phyloP scores from a whole-genome alignment of 2,113 vertebrate genomes.

The Rhinoptilus africanus region DNA sequence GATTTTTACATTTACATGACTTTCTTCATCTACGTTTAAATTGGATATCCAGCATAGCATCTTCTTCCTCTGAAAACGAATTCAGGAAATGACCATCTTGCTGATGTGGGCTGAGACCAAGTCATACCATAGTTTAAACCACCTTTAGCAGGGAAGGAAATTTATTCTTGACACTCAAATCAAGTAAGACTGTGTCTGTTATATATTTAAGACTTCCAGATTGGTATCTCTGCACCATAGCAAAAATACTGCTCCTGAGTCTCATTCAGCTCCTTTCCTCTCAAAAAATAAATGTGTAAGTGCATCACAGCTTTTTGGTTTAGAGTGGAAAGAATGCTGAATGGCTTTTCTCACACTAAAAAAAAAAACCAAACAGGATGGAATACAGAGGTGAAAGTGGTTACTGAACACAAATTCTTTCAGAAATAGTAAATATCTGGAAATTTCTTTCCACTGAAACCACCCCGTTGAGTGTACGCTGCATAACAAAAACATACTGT shows the following conservation, averaged over 20 bases:
- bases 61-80: not conserved
- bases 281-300: not conserved
- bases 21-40: not conserved
- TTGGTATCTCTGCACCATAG: not conserved
- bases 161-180: not conserved
- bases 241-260: not conserved
- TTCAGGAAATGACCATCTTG: not conserved
- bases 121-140: not conserved
- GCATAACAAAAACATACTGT: not conserved
- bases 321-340: conserved; percentile 6
- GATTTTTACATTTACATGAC: not conserved
- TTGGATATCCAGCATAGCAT: not conserved
- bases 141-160: not conserved
- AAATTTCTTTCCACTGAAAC: not conserved
- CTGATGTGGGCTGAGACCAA: not conserved
- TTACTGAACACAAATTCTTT: not conserved
- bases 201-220: not conserved
- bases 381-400: not conserved
- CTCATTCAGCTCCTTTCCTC: not conserved
- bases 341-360: not conserved
- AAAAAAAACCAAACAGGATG: not conserved
- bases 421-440: not conserved
- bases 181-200: not conserved
- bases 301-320: not conserved
- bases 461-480: not conserved